phyloP scores from a whole-genome alignment of 2,888 invertebrate species.

The Zele albiditarsus region DNA sequence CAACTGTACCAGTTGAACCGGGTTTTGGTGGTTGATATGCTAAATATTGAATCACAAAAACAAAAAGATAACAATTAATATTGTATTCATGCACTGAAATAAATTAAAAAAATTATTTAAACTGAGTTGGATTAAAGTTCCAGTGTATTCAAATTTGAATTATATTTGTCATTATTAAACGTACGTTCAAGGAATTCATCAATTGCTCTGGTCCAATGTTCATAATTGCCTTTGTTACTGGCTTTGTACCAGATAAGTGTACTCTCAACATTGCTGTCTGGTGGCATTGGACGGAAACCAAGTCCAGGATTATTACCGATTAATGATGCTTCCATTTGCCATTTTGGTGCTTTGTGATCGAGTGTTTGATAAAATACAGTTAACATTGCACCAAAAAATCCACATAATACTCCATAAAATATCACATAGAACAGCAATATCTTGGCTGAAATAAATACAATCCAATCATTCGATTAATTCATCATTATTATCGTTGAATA shows the following conservation, averaged over 20 bases:
- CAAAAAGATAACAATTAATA: background rate
- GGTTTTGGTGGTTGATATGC: constrained; percentile 66
- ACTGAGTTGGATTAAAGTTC: too few relatives aligned
- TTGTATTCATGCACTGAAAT: too few relatives aligned
- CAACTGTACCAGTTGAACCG: constrained; percentile 41
- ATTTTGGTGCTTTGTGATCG: constrained; percentile 89
- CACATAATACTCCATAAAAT: constrained; percentile 93
- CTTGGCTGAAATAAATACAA: constrained; percentile 80
- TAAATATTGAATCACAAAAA: constrained; percentile 58
- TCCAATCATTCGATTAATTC: background rate
- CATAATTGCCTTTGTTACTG: constrained; percentile 83
- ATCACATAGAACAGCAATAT: constrained; percentile 96
- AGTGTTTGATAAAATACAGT: constrained; percentile 96
- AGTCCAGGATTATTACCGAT: constrained; percentile 97
- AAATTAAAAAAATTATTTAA: too few relatives aligned
- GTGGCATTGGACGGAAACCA: constrained; percentile 97
- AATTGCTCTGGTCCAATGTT: constrained; percentile 86
- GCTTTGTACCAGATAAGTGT: constrained; percentile 96
- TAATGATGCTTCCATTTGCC: constrained; percentile 89
- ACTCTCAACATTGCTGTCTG: constrained; percentile 93
- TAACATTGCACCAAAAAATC: constrained; percentile 96
- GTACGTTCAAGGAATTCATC: constrained; percentile 84
- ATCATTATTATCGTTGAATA: background rate
- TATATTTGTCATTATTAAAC: background rate
- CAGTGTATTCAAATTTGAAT: too few relatives aligned